phyloP scores from a whole-genome alignment of 2,888 invertebrate genomes.

The Onthophagus sagittarius region DNA sequence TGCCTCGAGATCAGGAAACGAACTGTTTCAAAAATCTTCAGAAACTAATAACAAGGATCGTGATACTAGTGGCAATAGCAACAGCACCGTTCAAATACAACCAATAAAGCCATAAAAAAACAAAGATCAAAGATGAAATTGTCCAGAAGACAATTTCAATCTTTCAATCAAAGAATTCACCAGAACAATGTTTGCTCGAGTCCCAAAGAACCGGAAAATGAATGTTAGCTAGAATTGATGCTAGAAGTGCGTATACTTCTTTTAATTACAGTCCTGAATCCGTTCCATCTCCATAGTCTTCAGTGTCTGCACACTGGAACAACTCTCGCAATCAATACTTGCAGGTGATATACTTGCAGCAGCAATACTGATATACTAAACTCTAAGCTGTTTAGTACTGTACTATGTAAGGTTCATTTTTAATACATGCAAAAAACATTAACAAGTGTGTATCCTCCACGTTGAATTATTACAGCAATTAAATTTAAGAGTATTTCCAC shows the following conservation, averaged over 20 bases:
- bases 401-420: no score
- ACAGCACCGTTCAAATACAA: no score
- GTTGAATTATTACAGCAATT: no score
- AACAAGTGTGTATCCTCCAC: no score
- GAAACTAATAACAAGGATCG: constrained; percentile 26
- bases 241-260: constrained; percentile 7
- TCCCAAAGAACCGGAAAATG: constrained; percentile 24
- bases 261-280: constrained; percentile 8
- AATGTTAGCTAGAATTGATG: constrained; percentile 16
- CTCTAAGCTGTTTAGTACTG: no score
- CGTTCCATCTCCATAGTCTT: background rate
- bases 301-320: background rate
- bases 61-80: constrained; percentile 29
- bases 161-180: constrained; percentile 29
- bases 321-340: background rate
- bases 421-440: no score
- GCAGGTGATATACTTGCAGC: background rate
- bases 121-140: constrained; percentile 28
- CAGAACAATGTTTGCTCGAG: constrained; percentile 19
- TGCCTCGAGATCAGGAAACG: constrained; percentile 23
- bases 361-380: no score
- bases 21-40: constrained; percentile 12
- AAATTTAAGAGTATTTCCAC: no score
- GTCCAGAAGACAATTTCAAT: constrained; percentile 24
- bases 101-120: no score